Evolutionary conservation across 1,140 invertebrate genomes (phyloP).

Genomic region (Bombus pascuorum): DNA sequence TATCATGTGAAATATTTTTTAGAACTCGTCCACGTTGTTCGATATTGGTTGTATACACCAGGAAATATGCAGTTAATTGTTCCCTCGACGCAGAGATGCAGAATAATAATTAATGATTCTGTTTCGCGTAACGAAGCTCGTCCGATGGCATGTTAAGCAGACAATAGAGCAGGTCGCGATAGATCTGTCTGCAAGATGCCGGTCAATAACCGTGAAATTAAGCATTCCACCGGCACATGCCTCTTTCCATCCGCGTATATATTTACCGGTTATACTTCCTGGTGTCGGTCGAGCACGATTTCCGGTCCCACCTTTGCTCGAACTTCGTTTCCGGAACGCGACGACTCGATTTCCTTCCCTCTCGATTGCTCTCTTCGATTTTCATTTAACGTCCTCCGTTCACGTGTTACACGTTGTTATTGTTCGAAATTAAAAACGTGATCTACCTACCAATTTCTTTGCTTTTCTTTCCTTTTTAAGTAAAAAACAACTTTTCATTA

Average conservation of each 20-base stretch:
- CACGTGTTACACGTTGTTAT: slow-evolving; percentile 1
- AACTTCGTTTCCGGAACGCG: slow-evolving; percentile 58
- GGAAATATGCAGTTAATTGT: not conserved
- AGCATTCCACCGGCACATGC: slow-evolving; percentile 61
- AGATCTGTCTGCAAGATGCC: slow-evolving; percentile 57
- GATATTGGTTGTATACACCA: not conserved
- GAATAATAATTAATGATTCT: slow-evolving; percentile 40
- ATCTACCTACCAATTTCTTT: not conserved
- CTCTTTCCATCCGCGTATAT: slow-evolving; percentile 64
- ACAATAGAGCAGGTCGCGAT: slow-evolving; percentile 55
- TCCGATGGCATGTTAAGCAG: slow-evolving; percentile 32
- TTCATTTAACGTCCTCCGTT: not conserved
- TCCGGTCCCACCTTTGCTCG: slow-evolving; percentile 62
- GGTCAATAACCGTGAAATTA: slow-evolving; percentile 68
- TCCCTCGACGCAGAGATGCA: not conserved
- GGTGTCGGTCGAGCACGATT: slow-evolving; percentile 61
- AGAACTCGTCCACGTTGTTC: not conserved
- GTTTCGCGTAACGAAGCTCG: slow-evolving; percentile 25
- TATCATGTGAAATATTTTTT: not conserved
- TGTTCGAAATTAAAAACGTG: not conserved
- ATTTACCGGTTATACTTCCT: slow-evolving; percentile 71
- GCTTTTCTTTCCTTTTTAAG: not conserved
- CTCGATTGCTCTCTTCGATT: not conserved
- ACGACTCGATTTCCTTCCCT: slow-evolving; percentile 23
- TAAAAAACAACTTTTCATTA: not conserved